A percentile compares a stretch with the other conserved stretches of the same genome.
phyloP scores from a whole-genome alignment of 2,797 vertebrate genomes.

The Denticeps clupeoides region DNA sequence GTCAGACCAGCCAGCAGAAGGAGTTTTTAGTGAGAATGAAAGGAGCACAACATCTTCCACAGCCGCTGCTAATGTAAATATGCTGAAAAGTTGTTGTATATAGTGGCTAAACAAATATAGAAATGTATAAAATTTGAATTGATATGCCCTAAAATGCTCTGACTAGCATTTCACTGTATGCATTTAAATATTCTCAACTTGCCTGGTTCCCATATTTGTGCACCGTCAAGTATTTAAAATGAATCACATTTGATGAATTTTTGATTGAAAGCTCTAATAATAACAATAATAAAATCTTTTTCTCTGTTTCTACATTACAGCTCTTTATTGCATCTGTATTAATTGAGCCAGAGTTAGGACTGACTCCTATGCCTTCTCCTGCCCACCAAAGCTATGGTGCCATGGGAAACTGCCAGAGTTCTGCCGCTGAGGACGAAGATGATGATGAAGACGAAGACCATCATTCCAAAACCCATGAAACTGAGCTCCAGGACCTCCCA shows the following conservation, averaged over 20 bases:
- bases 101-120: no score
- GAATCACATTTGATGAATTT: no score
- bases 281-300: no score
- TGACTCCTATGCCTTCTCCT: slow-evolving; percentile 84
- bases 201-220: no score
- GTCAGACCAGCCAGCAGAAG: slow-evolving; percentile 73
- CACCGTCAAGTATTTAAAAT: no score
- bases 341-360: slow-evolving; percentile 81
- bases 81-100: no score
- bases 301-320: slow-evolving; percentile 47
- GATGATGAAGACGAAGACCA: slow-evolving; percentile 47
- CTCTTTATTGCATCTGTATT: slow-evolving; percentile 88
- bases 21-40: slow-evolving; percentile 68
- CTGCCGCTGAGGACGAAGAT: slow-evolving; percentile 44
- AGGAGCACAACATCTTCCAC: slow-evolving; percentile 76
- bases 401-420: slow-evolving; percentile 73
- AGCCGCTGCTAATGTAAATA: slow-evolving; percentile 81
- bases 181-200: no score
- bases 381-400: slow-evolving; percentile 87
- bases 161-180: no score
- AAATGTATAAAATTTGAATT: no score
- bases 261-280: no score
- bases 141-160: no score
- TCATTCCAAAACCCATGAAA: slow-evolving; percentile 53
- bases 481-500: slow-evolving; percentile 58